phyloP scores from a whole-genome alignment of 2,113 vertebrate species.

The Seriola aureovittata region DNA sequence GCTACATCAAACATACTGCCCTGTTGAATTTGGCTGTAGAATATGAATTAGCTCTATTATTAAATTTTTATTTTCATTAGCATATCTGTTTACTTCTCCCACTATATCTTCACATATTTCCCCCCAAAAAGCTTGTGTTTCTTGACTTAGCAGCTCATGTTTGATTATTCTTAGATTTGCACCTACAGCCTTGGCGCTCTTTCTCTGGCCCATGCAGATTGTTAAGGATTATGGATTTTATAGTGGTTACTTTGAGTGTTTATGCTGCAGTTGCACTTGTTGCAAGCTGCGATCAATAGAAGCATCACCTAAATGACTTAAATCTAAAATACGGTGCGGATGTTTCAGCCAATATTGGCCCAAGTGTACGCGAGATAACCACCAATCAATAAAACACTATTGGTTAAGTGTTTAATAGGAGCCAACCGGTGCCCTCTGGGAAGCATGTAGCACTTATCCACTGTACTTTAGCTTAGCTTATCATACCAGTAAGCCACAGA shows the following conservation, averaged over 20 bases:
- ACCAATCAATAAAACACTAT: conserved; percentile 63
- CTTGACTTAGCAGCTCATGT: conserved; percentile 2
- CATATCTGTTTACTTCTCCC: background rate
- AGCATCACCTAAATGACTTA: conserved; percentile 44
- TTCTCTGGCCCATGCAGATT: conserved; percentile 5
- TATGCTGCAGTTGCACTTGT: conserved; percentile 41
- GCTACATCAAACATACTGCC: conserved; percentile 26
- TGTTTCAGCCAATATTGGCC: conserved; percentile 48
- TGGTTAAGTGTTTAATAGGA: conserved; percentile 74
- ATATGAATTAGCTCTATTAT: conserved; percentile 34
- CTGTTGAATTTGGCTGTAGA: conserved; percentile 24
- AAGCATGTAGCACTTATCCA: conserved; percentile 65
- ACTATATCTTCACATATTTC: background rate
- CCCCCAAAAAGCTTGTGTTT: background rate
- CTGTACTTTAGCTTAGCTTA: conserved; percentile 60
- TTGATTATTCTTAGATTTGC: conserved; percentile 26
- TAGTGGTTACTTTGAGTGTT: conserved; percentile 44
- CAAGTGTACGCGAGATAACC: conserved; percentile 61
- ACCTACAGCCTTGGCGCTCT: background rate
- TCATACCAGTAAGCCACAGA: conserved; percentile 54
- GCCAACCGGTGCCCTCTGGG: conserved; percentile 51
- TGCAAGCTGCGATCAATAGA: conserved; percentile 46
- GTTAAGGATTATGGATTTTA: conserved; percentile 33
- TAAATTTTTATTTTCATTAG: conserved; percentile 18
- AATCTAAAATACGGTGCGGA: conserved; percentile 56